These are phyloP conservation scores for Fragum whitleyi DNA, from an alignment of 2,888 invertebrate species.

Conservation along the genomic window DNA sequence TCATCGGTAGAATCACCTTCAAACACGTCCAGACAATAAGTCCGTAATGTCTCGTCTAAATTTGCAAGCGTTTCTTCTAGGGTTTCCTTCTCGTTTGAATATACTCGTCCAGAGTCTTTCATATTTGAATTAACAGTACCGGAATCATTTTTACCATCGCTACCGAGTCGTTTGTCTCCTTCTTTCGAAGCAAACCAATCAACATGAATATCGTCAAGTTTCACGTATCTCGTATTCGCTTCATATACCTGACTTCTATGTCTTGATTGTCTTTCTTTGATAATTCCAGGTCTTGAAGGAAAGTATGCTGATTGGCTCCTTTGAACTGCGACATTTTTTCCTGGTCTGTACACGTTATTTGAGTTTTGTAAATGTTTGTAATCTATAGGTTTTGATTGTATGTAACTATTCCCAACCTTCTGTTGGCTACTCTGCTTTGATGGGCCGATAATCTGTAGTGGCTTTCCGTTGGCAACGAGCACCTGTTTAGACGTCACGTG, in stretches of 20 bases:
- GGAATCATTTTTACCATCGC: not conserved
- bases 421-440: not conserved
- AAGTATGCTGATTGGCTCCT: slow-evolving; percentile 12
- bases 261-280: not conserved
- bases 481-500: slow-evolving; percentile 6
- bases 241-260: not conserved
- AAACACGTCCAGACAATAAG: slow-evolving; percentile 19
- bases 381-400: not conserved
- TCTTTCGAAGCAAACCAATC: not conserved
- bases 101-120: not conserved
- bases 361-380: slow-evolving; percentile 18
- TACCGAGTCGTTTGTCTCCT: not conserved
- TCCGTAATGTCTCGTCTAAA: slow-evolving; percentile 37
- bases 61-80: slow-evolving; percentile 32
- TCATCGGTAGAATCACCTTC: slow-evolving; percentile 28
- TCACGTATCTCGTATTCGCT: not conserved
- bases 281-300: not conserved
- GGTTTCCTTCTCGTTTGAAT: not conserved
- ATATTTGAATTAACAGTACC: not conserved
- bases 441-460: not conserved
- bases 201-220: not conserved
- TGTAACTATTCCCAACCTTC: not conserved
- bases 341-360: slow-evolving; percentile 7
- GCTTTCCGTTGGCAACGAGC: slow-evolving; percentile 14
- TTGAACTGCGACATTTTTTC: slow-evolving; percentile 8